Evolutionary conservation across 2,888 invertebrate species (phyloP).

Genomic region (Siphlonurus alternatus): DNA sequence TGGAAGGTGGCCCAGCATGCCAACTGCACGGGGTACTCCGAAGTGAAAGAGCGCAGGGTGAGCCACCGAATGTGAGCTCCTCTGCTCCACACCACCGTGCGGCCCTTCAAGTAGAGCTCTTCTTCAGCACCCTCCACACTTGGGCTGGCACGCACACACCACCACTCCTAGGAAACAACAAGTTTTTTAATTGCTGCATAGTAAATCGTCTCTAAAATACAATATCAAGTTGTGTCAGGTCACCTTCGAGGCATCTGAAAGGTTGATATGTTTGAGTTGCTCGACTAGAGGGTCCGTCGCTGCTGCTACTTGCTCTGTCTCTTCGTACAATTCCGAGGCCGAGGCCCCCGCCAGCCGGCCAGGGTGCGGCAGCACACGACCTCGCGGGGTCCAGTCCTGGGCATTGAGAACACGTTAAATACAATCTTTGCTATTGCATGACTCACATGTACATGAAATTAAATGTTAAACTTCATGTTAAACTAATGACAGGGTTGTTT

Average conservation of each 20-base stretch:
- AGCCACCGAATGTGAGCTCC: conserved; percentile 22
- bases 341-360: background rate
- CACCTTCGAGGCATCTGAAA: background rate
- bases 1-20: conserved; percentile 54
- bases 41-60: conserved; percentile 52
- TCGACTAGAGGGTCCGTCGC: background rate
- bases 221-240: no score
- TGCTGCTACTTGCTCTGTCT: background rate
- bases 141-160: conserved; percentile 27
- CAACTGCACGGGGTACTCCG: conserved; percentile 66
- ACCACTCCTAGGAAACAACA: conserved; percentile 28
- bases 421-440: no score
- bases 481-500: no score
- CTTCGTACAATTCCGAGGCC: background rate
- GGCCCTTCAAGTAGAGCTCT: conserved; percentile 71
- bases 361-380: background rate
- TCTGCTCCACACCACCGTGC: conserved; percentile 62
- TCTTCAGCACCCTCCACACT: conserved; percentile 39
- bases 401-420: background rate
- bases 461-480: no score
- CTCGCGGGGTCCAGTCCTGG: background rate
- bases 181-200: background rate
- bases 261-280: background rate
- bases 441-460: no score
- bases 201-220: background rate